These are phyloP conservation scores for Chelidonichthys spinosus DNA, from an alignment of 2,797 vertebrate species.

Conservation along the genomic window DNA sequence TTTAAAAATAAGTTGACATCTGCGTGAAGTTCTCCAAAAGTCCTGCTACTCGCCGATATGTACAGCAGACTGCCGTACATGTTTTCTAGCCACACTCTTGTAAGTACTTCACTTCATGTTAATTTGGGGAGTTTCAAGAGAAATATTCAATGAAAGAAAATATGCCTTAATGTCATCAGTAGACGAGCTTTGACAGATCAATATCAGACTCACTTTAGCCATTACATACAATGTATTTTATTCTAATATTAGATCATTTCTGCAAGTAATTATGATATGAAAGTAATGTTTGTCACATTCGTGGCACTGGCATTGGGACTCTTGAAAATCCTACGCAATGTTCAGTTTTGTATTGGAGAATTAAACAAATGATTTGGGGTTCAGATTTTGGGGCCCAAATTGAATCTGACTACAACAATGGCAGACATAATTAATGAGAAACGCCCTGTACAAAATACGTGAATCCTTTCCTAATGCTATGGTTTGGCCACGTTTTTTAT, in stretches of 20 bases:
- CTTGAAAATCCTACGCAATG: conserved; percentile 49
- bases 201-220: conserved; percentile 43
- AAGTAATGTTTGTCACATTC: conserved; percentile 31
- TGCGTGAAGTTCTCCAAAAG: conserved; percentile 51
- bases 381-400: conserved; percentile 1
- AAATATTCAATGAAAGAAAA: conserved; percentile 48
- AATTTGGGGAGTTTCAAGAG: conserved; percentile 42
- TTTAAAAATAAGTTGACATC: conserved; percentile 45
- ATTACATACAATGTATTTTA: conserved; percentile 33
- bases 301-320: conserved; percentile 73
- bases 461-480: not conserved
- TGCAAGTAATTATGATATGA: conserved; percentile 17
- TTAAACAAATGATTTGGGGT: conserved; percentile 8
- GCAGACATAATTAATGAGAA: conserved; percentile 11
- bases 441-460: conserved; percentile 21
- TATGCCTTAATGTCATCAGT: conserved; percentile 76
- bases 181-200: conserved; percentile 60
- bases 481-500: not conserved
- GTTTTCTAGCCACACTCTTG: conserved; percentile 45
- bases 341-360: conserved; percentile 32
- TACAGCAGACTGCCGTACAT: conserved; percentile 39
- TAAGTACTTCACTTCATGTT: conserved; percentile 65
- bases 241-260: conserved; percentile 11
- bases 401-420: conserved; percentile 31
- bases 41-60: conserved; percentile 37